Conservation (phyloP, 2,113 vertebrate genomes). For the Gymnocephalus cernua region DNA sequence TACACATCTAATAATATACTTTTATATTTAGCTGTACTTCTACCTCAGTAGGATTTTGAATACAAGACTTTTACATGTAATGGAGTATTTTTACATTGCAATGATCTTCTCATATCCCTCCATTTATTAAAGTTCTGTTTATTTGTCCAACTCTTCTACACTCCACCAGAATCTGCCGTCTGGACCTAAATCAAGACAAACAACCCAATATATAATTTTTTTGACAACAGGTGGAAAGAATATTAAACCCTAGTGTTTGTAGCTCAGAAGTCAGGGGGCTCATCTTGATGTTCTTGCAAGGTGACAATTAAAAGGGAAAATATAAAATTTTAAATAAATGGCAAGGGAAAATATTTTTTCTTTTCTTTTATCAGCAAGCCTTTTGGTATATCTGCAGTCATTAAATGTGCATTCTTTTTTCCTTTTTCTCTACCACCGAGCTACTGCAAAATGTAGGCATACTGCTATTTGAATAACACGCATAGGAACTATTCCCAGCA, state of each 20-base stretch:
- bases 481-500: neutral
- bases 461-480: neutral
- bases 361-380: neutral
- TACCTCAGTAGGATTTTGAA: neutral
- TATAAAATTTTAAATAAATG: conserved; percentile 8
- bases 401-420: conserved; percentile 27
- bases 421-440: neutral
- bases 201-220: neutral
- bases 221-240: neutral
- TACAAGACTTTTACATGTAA: neutral
- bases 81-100: neutral
- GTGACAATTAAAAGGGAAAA: conserved; percentile 5
- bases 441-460: conserved; percentile 5
- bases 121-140: neutral
- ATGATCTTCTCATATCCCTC: neutral
- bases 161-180: neutral
- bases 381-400: conserved; percentile 5
- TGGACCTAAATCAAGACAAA: neutral
- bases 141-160: neutral
- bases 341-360: neutral
- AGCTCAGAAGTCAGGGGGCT: neutral
- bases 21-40: too few relatives aligned
- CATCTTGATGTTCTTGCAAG: neutral
- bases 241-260: neutral
- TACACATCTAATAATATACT: too few relatives aligned